Conservation (phyloP, 2,113 vertebrate genomes). For the Cheirogaleus medius region DNA sequence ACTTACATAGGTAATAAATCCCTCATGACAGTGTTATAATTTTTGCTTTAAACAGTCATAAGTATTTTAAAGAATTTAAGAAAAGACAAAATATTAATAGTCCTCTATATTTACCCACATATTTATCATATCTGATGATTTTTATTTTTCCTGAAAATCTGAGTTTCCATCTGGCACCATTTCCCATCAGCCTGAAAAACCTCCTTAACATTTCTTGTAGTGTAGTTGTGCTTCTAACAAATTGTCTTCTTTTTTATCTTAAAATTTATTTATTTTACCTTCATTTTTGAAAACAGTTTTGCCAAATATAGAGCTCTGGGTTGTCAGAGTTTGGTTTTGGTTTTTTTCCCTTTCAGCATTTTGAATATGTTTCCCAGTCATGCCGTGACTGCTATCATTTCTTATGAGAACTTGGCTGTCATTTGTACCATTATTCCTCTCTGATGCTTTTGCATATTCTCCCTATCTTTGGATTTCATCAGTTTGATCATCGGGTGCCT, state of each 20-base stretch:
- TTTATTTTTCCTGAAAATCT: background rate
- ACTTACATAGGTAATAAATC: background rate
- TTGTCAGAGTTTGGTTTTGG: background rate
- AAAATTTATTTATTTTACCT: background rate
- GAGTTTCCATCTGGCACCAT: background rate
- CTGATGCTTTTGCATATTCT: background rate
- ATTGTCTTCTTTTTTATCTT: background rate
- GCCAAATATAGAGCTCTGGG: background rate
- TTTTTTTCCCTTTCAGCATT: background rate
- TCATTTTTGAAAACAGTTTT: background rate
- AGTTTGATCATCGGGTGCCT: background rate
- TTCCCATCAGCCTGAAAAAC: background rate
- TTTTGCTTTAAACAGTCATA: background rate
- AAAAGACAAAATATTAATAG: background rate
- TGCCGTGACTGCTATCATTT: background rate
- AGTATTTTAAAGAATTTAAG: background rate
- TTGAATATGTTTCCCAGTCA: background rate
- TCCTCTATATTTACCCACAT: background rate
- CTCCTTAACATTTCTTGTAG: background rate
- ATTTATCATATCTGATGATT: background rate
- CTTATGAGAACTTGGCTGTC: background rate
- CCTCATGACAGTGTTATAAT: background rate
- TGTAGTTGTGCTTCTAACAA: background rate
- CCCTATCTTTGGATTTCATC: background rate
- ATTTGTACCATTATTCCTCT: no score